Evolutionary conservation across 2,888 invertebrate genomes (phyloP).

Genomic region (Caenorhabditis panamensis): DNA sequence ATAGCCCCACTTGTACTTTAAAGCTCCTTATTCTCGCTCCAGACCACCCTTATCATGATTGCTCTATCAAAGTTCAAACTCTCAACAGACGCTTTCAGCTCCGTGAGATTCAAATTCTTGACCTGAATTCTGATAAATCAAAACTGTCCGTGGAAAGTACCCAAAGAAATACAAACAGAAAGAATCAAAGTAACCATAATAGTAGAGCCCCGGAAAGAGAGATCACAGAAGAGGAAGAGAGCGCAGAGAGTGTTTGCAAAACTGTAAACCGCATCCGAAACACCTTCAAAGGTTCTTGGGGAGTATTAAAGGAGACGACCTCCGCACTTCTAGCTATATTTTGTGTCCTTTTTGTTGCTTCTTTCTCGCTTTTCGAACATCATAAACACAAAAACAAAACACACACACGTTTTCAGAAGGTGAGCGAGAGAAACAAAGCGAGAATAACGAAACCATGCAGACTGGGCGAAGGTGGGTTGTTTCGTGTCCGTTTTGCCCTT

Average conservation of each 20-base stretch:
- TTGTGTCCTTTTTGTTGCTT: neutral
- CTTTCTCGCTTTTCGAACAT: neutral
- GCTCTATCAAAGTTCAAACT: neutral
- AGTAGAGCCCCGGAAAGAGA: slow-evolving; percentile 1
- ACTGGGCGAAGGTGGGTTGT: neutral
- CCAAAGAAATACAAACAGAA: slow-evolving; percentile 1
- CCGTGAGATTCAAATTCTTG: no score
- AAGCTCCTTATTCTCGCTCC: no score
- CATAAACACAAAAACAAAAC: neutral
- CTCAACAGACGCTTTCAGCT: neutral
- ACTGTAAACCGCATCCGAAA: slow-evolving; percentile 28
- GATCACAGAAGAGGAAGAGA: slow-evolving; percentile 11
- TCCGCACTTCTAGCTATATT: neutral
- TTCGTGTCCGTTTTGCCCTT: no score
- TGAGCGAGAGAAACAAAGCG: neutral
- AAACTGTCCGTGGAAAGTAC: no score
- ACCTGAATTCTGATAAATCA: slow-evolving; percentile 9
- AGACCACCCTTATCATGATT: neutral
- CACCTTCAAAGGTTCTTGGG: slow-evolving; percentile 21
- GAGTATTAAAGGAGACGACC: slow-evolving; percentile 11
- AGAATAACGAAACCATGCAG: slow-evolving; percentile 7
- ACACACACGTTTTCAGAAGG: slow-evolving; percentile 5
- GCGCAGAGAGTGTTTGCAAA: slow-evolving; percentile 35
- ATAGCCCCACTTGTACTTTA: no score
- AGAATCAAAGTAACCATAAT: neutral